Conservation (phyloP, 2,888 invertebrate species). For the Amblyteles armatorius region DNA sequence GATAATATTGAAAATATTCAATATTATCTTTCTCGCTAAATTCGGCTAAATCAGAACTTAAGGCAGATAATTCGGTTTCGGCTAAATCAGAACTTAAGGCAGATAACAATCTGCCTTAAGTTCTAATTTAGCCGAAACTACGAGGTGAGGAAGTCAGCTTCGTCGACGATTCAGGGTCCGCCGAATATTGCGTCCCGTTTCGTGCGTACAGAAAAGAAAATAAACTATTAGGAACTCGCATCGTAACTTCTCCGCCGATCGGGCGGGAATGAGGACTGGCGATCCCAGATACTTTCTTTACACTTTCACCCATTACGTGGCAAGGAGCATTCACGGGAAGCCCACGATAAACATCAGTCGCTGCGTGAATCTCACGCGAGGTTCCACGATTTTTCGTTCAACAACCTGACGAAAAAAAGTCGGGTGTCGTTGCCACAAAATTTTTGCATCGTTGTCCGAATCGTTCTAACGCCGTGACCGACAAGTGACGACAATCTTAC, state of each 20-base stretch:
- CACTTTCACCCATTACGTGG: conserved; percentile 74
- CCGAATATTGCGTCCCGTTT: background rate
- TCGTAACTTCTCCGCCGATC: background rate
- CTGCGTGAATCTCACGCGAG: conserved; percentile 21
- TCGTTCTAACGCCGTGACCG: background rate
- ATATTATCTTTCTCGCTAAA: no score
- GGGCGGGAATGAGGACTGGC: conserved; percentile 53
- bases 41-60: no score
- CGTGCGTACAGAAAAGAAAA: background rate
- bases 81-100: no score
- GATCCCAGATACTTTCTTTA: conserved; percentile 76
- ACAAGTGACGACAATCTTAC: background rate
- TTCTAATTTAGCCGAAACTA: background rate
- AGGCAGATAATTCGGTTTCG: no score
- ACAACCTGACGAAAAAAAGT: background rate
- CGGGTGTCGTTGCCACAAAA: background rate
- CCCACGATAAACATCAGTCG: conserved; percentile 47
- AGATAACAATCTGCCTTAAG: no score
- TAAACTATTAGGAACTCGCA: background rate
- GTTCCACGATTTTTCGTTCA: conserved; percentile 24
- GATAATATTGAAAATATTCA: no score
- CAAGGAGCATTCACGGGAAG: conserved; percentile 24
- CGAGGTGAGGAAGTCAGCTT: background rate
- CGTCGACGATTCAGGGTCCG: background rate
- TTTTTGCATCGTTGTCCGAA: background rate